Evolutionary conservation across 2,888 invertebrate genomes (phyloP).

Genomic region (Agrilus cyanescens): DNA sequence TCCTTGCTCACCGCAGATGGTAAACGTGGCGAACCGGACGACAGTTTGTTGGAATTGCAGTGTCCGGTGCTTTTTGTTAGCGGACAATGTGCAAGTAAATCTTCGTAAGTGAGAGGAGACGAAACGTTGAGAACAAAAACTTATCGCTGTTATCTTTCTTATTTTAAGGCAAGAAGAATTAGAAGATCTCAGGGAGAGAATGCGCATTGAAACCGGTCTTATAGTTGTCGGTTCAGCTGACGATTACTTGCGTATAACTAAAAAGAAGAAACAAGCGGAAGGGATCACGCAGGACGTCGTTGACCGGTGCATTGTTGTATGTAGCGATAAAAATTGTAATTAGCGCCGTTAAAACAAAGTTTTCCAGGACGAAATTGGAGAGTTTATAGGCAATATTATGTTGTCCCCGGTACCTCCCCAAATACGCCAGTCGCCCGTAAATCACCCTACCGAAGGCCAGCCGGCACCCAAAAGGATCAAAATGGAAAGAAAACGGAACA

Average conservation of each 20-base stretch:
- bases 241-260: conserved; percentile 57
- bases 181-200: conserved; percentile 62
- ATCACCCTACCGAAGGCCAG: conserved; percentile 22
- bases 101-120: conserved; percentile 38
- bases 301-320: conserved; percentile 60
- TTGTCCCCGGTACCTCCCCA: conserved; percentile 46
- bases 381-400: conserved; percentile 49
- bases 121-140: background rate
- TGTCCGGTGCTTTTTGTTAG: conserved; percentile 68
- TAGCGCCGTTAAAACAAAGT: background rate
- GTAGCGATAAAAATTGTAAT: conserved; percentile 13
- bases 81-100: conserved; percentile 58
- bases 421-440: conserved; percentile 31
- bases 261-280: conserved; percentile 57
- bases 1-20: conserved; percentile 63
- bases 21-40: conserved; percentile 60
- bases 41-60: conserved; percentile 57
- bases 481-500: conserved; percentile 38
- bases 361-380: conserved; percentile 50
- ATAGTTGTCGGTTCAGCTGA: conserved; percentile 72
- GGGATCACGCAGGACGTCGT: conserved; percentile 70
- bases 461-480: conserved; percentile 22
- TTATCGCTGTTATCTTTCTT: conserved; percentile 11
- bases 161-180: conserved; percentile 56
- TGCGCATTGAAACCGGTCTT: conserved; percentile 64